Base-by-base conservation (phyloP, 2,888 invertebrate genomes). In the Cataglyphis livida region DNA sequence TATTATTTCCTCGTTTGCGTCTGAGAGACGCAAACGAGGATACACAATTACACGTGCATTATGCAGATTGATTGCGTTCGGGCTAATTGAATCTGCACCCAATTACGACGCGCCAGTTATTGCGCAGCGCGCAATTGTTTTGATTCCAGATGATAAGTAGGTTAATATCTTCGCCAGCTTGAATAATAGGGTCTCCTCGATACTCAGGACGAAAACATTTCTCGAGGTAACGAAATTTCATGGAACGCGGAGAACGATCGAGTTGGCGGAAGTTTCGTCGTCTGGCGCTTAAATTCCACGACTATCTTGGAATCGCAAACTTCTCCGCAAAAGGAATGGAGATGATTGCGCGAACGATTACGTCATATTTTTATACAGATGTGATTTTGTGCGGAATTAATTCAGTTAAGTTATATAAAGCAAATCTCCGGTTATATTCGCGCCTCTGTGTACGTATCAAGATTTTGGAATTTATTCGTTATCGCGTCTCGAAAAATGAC, bases 281-380 rank as follows among this genome's bases (percentile, higher is more conserved):
- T 71, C 76, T 82, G 81, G 83, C 83, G 66, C 74, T 83, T 66
- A 89, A 88, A 89, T 86, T 84, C 88, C 65, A 68, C 61, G 57
- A 70, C 64, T 70, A 76, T 84, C 76, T 73, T 76, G 82, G 38
- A 86, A 82, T 82, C 74, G 62, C 82, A 64, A 66, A 51, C 61
- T 66, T 57, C 41, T 35, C n/a, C 41, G 62, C 54, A 9, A 10
- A 21, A 41, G 57, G 61, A 59, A 61, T n/a, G 28, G 59, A 15
- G 61, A 4, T 44, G 21, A 78, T 70, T 59, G 57, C 57, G 57
- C 41, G 57, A 59, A 78, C 25, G 28, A 41, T 32, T 57, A 21
- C 12, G 32, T 59, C 35, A 78, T 57, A 57, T 57, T 70, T 70
- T 51, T 6, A 57, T 32, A 41, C 28, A 70, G n/a, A 70, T 65